Evolutionary conservation across 2,113 vertebrate genomes (phyloP), one percentile per base, ranked within the genome.

Genomic region (Mesoclemmys tuberculata): DNA sequence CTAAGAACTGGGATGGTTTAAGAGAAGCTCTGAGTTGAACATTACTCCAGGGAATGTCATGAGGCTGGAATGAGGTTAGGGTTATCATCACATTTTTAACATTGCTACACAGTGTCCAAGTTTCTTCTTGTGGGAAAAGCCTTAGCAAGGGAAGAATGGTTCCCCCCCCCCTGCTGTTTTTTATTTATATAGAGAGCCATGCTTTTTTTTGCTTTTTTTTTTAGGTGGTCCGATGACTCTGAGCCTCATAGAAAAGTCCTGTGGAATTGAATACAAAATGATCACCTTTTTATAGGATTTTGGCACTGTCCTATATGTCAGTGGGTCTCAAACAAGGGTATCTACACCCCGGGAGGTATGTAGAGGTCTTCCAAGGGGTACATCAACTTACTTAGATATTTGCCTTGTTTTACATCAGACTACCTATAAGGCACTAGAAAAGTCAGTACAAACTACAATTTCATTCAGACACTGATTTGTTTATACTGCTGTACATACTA

Each of bases 41-140:
- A 80, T 80, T 64, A 8, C 93, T 54, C 82, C 56, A 64, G 93
- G 89, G 96, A 84, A 5, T 12, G 46, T 54, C 89, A 48, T 2
- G 86, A 86, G 93, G 88, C 80, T 94, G 94, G 80, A 93, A 71
- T 51, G 84, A 68, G 91, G 88, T 90, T 96, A 93, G 91, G 85
- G 95, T 87, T 95, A 95, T 96, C 93, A 95, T 92, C 81, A 90
- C 92, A 0, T 96, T 95, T 90, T 95, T 80, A 92, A 85, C 35
- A 29, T 92, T 93, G 93, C 61, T 90, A 88, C 79, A 80, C 89
- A 90, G 51, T 38, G 64, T 84, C 85, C 93, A 51, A 80, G 58
- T 92, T 94, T 90, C 80, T 83, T 80, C 87, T 90, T 89, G 92
- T 95, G 97, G 96, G 94, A 97, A 97, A 94, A 91, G 68, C 55